These are phyloP conservation scores for Polypterus senegalus DNA, from an alignment of 2,113 vertebrate species.

Conservation along the genomic window DNA sequence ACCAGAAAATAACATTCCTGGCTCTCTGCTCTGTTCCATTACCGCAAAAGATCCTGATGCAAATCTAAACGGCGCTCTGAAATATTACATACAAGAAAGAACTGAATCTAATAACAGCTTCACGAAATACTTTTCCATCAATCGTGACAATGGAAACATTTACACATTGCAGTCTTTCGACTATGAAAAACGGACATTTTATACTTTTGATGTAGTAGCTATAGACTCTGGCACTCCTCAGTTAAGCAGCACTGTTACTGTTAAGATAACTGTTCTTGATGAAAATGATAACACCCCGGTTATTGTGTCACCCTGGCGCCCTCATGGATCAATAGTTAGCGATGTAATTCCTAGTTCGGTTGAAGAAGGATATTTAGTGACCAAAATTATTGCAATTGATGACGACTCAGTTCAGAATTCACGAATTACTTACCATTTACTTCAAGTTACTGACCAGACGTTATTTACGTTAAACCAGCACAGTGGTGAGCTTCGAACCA, in stretches of 20 bases:
- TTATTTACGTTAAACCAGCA: constrained; percentile 47
- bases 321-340: constrained; percentile 19
- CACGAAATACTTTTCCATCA: constrained; percentile 33
- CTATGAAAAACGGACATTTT: constrained; percentile 49
- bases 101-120: too few species aligned
- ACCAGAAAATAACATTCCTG: too few species aligned
- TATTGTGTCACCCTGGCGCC: constrained; percentile 43
- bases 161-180: constrained; percentile 46
- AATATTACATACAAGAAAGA: too few species aligned
- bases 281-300: constrained; percentile 57
- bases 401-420: constrained; percentile 58
- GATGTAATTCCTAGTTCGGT: constrained; percentile 45
- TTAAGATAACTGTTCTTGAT: constrained; percentile 56
- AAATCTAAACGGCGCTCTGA: too few species aligned
- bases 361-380: constrained; percentile 51
- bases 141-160: constrained; percentile 32
- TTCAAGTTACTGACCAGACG: constrained; percentile 46
- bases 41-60: too few species aligned
- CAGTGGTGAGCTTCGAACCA: constrained; percentile 52
- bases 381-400: constrained; percentile 61
- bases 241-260: constrained; percentile 36
- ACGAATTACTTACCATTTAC: constrained; percentile 46
- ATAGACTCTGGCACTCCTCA: constrained; percentile 49
- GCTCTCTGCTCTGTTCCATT: too few species aligned
- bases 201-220: constrained; percentile 41